Percentiles rank a stretch among this genome's conserved stretches.
Conservation (phyloP, 2,797 vertebrate species). For the Lycodopsis pacificus region DNA sequence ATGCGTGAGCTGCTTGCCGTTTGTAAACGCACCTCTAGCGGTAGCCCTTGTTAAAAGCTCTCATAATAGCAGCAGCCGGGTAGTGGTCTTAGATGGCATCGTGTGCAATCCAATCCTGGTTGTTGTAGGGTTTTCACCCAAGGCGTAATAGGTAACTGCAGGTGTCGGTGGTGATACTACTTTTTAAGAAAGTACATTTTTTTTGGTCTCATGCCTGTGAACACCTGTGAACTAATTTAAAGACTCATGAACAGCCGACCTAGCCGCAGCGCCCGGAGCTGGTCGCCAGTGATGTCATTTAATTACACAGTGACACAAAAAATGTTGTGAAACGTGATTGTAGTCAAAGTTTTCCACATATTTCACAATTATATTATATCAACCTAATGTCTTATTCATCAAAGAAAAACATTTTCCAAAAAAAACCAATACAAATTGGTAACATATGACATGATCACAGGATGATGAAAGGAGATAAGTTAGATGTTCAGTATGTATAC, state of each 20-base stretch:
- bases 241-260: background rate
- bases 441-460: background rate
- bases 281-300: background rate
- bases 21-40: background rate
- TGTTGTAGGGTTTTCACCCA: background rate
- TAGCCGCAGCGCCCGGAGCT: background rate
- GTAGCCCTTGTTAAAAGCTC: background rate
- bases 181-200: background rate
- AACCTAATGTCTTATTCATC: background rate
- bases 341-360: background rate
- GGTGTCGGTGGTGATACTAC: background rate
- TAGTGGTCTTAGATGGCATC: too few relatives aligned
- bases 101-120: background rate
- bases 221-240: background rate
- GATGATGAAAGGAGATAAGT: background rate
- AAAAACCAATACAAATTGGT: background rate
- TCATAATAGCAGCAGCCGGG: background rate
- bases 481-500: background rate
- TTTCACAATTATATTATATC: background rate
- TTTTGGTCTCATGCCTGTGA: background rate
- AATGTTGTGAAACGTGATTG: background rate
- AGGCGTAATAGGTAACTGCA: background rate
- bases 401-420: background rate
- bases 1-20: background rate
- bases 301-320: background rate